Conservation (phyloP, 2,888 invertebrate species). For the Pediacus dermestoides region DNA sequence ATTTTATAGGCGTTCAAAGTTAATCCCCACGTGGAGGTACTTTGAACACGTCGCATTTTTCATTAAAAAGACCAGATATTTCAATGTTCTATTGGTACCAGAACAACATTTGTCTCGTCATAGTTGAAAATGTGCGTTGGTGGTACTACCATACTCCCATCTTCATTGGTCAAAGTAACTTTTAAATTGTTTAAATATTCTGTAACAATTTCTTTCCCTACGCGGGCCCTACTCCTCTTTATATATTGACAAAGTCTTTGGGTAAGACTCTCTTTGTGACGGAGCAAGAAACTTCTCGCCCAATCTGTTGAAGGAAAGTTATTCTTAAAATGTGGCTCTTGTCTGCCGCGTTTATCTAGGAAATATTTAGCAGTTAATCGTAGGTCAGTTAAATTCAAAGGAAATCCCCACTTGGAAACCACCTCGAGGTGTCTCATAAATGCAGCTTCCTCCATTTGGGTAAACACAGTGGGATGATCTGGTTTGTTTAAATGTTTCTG, state of each 20-base stretch:
- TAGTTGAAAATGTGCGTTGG: constrained; percentile 35
- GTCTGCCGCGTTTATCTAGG: constrained; percentile 17
- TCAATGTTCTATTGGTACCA: too few species aligned
- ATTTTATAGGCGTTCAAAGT: too few species aligned
- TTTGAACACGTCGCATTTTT: too few species aligned
- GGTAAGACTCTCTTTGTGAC: constrained; percentile 16
- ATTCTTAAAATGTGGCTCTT: constrained; percentile 14
- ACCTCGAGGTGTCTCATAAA: too few species aligned
- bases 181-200: constrained; percentile 12
- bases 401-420: constrained; percentile 21
- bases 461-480: too few species aligned
- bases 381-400: constrained; percentile 12
- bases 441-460: too few species aligned
- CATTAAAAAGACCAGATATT: too few species aligned
- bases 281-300: constrained; percentile 15
- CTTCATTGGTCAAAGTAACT: too few species aligned
- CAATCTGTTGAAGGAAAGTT: constrained; percentile 20
- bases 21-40: too few species aligned
- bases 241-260: constrained; percentile 20
- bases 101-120: too few species aligned
- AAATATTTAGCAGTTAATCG: constrained; percentile 19
- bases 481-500: too few species aligned
- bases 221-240: constrained; percentile 17
- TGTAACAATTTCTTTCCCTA: constrained; percentile 13
- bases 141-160: constrained; percentile 4